Conservation (phyloP, 1,140 invertebrate species). For the Drosophila sucinea region DNA sequence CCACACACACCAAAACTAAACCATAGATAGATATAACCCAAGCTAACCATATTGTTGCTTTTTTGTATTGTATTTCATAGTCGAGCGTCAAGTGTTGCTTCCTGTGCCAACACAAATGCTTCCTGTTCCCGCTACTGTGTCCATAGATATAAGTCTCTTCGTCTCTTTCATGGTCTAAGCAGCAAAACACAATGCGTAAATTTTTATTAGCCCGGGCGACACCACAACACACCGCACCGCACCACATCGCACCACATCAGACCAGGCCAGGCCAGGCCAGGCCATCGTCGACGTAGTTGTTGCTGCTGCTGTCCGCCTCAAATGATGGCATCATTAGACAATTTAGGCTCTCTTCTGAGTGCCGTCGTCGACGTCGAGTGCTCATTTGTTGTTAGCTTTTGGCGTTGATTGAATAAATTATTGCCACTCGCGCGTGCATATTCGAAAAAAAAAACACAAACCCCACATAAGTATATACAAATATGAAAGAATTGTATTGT, state of each 20-base stretch:
- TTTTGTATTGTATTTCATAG: slow-evolving; percentile 55
- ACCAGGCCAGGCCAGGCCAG: slow-evolving; percentile 7
- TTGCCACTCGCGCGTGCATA: slow-evolving; percentile 71
- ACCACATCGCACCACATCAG: no score
- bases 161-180: slow-evolving; percentile 40
- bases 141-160: slow-evolving; percentile 7
- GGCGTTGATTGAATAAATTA: slow-evolving; percentile 81
- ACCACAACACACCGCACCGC: no score
- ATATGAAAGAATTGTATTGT: slow-evolving; percentile 38
- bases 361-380: slow-evolving; percentile 43
- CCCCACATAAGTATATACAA: slow-evolving; percentile 24
- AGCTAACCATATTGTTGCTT: slow-evolving; percentile 27
- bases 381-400: slow-evolving; percentile 51
- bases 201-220: slow-evolving; percentile 67
- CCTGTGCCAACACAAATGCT: slow-evolving; percentile 54
- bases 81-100: slow-evolving; percentile 74
- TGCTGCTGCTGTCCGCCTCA: slow-evolving; percentile 42
- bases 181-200: slow-evolving; percentile 58
- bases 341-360: slow-evolving; percentile 68
- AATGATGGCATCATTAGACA: slow-evolving; percentile 81
- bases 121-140: slow-evolving; percentile 8
- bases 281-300: slow-evolving; percentile 37
- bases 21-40: slow-evolving; percentile 3
- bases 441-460: slow-evolving; percentile 49
- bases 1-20: not conserved